Conservation (phyloP, 2,797 vertebrate species). For the Sebastes miniatus region DNA sequence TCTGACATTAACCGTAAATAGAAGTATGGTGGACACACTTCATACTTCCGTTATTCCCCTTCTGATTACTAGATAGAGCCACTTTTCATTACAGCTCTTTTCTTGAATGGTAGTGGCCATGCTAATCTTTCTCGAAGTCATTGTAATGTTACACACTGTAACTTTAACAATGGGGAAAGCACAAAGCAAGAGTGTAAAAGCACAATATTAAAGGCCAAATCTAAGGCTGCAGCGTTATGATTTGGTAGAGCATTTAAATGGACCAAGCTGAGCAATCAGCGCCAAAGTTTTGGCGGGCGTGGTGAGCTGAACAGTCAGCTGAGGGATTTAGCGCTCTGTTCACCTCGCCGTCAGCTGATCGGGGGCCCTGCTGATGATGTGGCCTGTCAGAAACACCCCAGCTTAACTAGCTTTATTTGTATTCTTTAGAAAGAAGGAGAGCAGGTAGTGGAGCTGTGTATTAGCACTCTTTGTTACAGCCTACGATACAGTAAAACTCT, state of each 20-base stretch:
- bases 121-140: background rate
- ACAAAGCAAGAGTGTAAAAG: background rate
- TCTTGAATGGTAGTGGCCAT: background rate
- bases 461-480: background rate
- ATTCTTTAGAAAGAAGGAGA: background rate
- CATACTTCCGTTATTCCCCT: background rate
- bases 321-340: background rate
- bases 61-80: background rate
- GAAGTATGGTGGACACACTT: background rate
- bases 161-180: background rate
- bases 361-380: background rate
- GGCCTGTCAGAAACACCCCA: background rate
- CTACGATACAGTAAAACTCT: background rate
- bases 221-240: background rate
- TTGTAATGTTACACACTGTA: too few species aligned
- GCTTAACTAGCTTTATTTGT: background rate
- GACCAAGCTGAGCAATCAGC: background rate
- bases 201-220: background rate
- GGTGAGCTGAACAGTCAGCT: slow-evolving; percentile 13
- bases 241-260: background rate
- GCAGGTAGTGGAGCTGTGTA: background rate
- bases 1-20: background rate
- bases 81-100: background rate
- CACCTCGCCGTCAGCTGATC: background rate
- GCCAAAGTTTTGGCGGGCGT: background rate